Percentiles rank a stretch among this genome's conserved stretches.
phyloP scores from a whole-genome alignment of 2,888 invertebrate species.

The Hyposoter dolosus region DNA sequence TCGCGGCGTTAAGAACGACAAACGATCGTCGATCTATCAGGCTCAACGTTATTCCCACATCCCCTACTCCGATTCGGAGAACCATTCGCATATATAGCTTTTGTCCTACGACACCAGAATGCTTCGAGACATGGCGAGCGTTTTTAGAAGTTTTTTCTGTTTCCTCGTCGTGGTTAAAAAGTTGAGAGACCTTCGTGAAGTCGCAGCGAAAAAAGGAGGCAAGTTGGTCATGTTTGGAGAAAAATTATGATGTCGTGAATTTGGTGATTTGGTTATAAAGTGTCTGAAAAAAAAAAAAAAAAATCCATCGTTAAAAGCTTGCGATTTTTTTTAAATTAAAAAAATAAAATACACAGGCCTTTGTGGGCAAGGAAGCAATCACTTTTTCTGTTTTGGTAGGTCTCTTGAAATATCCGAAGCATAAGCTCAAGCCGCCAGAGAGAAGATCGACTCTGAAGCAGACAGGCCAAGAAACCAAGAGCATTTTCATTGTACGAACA shows the following conservation, averaged over 20 bases:
- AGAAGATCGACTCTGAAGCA: conserved; percentile 53
- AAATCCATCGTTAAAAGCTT: neutral
- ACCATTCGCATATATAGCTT: conserved; percentile 26
- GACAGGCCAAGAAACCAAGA: conserved; percentile 49
- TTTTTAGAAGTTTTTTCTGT: conserved; percentile 35
- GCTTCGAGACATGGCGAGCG: conserved; percentile 33
- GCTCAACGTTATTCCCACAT: conserved; percentile 77
- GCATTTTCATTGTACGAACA: conserved; percentile 39
- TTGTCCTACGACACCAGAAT: conserved; percentile 44
- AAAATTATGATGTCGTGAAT: neutral
- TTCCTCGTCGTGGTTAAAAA: neutral
- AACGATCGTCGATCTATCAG: conserved; percentile 84
- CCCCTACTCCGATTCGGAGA: conserved; percentile 38
- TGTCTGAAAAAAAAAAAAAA: neutral
- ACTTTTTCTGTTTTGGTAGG: conserved; percentile 30
- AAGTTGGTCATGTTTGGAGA: neutral
- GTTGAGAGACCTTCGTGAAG: neutral
- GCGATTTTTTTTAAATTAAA: neutral
- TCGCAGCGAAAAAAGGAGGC: neutral
- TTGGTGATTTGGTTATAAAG: neutral
- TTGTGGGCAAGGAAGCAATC: conserved; percentile 22
- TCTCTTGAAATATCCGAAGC: conserved; percentile 51
- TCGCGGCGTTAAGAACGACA: conserved; percentile 83
- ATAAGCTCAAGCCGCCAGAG: conserved; percentile 14
- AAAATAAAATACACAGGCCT: neutral